phyloP scores from a whole-genome alignment of 2,888 invertebrate species.

The Ophion ellenae region DNA sequence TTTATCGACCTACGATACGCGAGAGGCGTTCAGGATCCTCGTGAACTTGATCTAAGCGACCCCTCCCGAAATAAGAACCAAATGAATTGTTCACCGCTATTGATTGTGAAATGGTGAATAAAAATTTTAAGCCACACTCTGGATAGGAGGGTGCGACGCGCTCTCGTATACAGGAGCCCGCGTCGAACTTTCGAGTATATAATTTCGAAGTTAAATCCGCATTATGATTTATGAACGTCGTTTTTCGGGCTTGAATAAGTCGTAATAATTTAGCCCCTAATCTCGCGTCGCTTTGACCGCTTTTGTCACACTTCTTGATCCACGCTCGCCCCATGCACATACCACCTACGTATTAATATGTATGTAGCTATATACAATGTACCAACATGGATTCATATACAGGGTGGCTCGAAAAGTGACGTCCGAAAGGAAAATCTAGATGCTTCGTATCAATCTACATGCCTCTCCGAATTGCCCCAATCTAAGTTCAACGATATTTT shows the following conservation, averaged over 20 bases:
- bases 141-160: not conserved
- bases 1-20: not conserved
- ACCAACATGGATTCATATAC: too few relatives aligned
- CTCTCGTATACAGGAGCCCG: not conserved
- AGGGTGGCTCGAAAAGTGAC: too few relatives aligned
- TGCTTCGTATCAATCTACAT: too few relatives aligned
- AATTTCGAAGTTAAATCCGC: conserved; percentile 49
- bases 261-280: conserved; percentile 64
- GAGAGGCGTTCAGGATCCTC: not conserved
- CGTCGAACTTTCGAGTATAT: conserved; percentile 42
- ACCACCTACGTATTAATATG: not conserved
- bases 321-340: not conserved
- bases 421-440: too few relatives aligned
- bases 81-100: conserved; percentile 1
- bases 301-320: conserved; percentile 45
- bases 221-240: conserved; percentile 55
- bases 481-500: too few relatives aligned
- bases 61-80: not conserved
- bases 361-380: too few relatives aligned
- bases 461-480: too few relatives aligned
- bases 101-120: not conserved
- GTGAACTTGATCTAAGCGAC: not conserved
- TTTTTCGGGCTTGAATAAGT: conserved; percentile 56
- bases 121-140: not conserved
- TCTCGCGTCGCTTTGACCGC: conserved; percentile 58